Evolutionary conservation across 2,888 invertebrate genomes (phyloP), one percentile per base, ranked within the genome.

Genomic region (Strigamia transsilvanica): DNA sequence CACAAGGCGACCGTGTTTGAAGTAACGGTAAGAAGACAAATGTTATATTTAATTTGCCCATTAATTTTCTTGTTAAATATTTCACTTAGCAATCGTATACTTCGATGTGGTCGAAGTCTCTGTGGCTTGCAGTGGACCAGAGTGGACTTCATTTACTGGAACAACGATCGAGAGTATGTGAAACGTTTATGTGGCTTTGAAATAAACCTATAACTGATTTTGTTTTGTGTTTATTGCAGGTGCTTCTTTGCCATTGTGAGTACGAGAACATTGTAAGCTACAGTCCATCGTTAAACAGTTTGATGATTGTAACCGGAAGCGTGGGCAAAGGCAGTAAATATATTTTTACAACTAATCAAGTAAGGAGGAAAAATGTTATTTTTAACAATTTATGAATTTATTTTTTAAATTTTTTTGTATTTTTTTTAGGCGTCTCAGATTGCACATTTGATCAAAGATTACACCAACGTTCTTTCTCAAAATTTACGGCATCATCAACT

Each of bases 121-220:
- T 98, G 78, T 96, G 97, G 96, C 90, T 98, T 85, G 97, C 96
- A 32, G 94, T 98, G 81, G 96, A 97, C 89, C 96, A 97, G 88
- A 92, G 92, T 85, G 98, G 98, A 23, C 91, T 98, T 83, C 96
- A 97, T 88, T 90, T 98, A 84, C 90, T 97, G 86, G 95, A 97
- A 86, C 94, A 95, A 87, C 93, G 95, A 82, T 93, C 96, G 15
- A 87, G 87, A 86, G 88, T 88, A 86, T 32, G 12, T 3, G 34
- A 6, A 46, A 13, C 81, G 21, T 66, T 77, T 77, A 1, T 34
- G 27, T 23, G 13, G n/a, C 18, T 23, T 10, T 42, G n/a, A 6
- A 5, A 12, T 79, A 4, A 27, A 79, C 5, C 34, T 6, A 2
- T 4, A 38, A 42, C 41, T 79, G 41, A 9, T 38, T 41, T 34